Percentiles rank a stretch among this genome's conserved stretches.
These are phyloP conservation scores for Battus philenor DNA, from an alignment of 1,140 invertebrate species.

Conservation along the genomic window DNA sequence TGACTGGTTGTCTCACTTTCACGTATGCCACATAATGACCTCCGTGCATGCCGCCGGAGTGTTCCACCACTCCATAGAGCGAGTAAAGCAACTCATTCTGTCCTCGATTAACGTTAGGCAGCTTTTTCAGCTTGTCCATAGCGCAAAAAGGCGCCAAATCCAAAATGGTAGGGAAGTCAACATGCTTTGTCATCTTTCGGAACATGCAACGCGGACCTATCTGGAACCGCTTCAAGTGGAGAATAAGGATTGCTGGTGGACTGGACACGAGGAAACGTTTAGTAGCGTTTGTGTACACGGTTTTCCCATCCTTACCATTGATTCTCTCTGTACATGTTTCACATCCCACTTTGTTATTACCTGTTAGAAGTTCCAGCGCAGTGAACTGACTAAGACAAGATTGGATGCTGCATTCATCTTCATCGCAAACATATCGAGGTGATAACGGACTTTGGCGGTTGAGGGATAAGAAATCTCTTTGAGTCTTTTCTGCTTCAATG, in stretches of 20 bases:
- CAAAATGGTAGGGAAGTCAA: slow-evolving; percentile 91
- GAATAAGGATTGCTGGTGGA: slow-evolving; percentile 94
- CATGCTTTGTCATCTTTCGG: slow-evolving; percentile 89
- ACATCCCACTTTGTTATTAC: slow-evolving; percentile 94
- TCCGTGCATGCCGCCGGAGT: slow-evolving; percentile 91
- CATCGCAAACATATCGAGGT: slow-evolving; percentile 81
- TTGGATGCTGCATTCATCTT: slow-evolving; percentile 88
- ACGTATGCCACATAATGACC: slow-evolving; percentile 98
- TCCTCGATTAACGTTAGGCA: slow-evolving; percentile 78
- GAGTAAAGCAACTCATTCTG: slow-evolving; percentile 89
- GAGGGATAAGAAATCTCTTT: slow-evolving; percentile 37
- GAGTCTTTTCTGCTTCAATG: slow-evolving; percentile 33
- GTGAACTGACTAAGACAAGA: slow-evolving; percentile 96
- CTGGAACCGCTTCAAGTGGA: slow-evolving; percentile 96
- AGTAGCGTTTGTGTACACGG: slow-evolving; percentile 91
- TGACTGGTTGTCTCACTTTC: slow-evolving; percentile 81
- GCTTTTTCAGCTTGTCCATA: slow-evolving; percentile 80
- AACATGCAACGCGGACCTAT: slow-evolving; percentile 76
- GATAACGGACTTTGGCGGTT: slow-evolving; percentile 73
- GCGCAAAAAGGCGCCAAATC: slow-evolving; percentile 95
- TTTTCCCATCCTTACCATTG: slow-evolving; percentile 81
- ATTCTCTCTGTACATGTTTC: slow-evolving; percentile 89
- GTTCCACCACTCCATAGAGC: slow-evolving; percentile 96
- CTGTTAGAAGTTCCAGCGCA: slow-evolving; percentile 89
- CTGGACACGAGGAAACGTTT: slow-evolving; percentile 94